Percentiles rank a stretch among this genome's conserved stretches.
These are phyloP conservation scores for Potamarius usumacintae DNA, from an alignment of 2,113 vertebrate species.

Conservation along the genomic window DNA sequence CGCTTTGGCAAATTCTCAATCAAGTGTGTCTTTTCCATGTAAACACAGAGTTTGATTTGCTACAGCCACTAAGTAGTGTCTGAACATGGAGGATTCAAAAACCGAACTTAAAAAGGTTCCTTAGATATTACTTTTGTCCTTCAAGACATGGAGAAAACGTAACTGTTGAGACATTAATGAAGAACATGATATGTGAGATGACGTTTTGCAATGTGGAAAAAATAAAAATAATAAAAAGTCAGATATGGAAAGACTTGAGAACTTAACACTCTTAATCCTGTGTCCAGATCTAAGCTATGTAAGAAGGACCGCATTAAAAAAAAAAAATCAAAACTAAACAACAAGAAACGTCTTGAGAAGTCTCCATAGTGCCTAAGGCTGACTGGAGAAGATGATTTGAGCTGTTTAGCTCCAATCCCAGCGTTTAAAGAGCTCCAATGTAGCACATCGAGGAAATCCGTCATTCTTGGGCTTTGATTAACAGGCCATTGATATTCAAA, in stretches of 20 bases:
- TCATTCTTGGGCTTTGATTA: constrained; percentile 25
- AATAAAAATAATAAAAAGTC: not conserved
- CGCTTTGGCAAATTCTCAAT: not conserved
- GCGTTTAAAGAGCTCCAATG: not conserved
- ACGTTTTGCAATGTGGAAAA: not conserved
- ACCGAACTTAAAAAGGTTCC: not conserved
- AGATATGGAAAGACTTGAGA: not conserved
- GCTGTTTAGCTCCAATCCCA: not conserved
- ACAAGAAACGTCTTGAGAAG: not conserved
- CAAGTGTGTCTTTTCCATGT: not conserved
- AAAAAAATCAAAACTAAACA: not conserved
- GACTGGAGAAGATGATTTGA: not conserved
- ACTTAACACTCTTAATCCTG: not conserved
- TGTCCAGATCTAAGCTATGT: not conserved
- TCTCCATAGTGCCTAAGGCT: not conserved
- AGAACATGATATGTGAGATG: not conserved
- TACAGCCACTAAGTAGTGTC: not conserved
- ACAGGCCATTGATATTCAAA: not conserved
- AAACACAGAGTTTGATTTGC: not conserved
- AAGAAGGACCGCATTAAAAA: not conserved
- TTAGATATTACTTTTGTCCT: not conserved
- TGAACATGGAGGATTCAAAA: not conserved
- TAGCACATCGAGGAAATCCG: constrained; percentile 2
- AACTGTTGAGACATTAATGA: not conserved
- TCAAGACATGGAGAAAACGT: not conserved